These are phyloP conservation scores for Tragelaphus scriptus DNA, from an alignment of 2,113 vertebrate genomes.

Conservation along the genomic window DNA sequence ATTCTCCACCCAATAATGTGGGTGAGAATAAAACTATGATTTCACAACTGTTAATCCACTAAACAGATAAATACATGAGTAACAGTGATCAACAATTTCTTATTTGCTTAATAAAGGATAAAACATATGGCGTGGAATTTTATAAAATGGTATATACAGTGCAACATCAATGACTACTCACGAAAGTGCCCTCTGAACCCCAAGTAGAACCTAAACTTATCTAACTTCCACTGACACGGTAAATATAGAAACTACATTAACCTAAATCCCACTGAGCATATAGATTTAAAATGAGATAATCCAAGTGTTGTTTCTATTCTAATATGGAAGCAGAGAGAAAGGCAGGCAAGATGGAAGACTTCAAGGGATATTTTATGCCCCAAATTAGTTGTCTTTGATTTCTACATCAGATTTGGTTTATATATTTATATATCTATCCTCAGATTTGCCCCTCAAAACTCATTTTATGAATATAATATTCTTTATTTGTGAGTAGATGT, in stretches of 20 bases:
- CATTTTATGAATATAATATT: background rate
- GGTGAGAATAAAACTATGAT: background rate
- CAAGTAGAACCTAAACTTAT: background rate
- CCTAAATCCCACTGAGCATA: slow-evolving; percentile 16
- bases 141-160: background rate
- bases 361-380: background rate
- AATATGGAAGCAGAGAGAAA: background rate
- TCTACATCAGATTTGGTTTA: background rate
- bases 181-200: background rate
- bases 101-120: background rate
- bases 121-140: background rate
- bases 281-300: slow-evolving; percentile 33
- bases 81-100: slow-evolving; percentile 2
- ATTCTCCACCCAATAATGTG: background rate
- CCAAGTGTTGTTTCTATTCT: background rate
- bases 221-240: background rate
- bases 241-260: background rate
- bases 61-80: background rate
- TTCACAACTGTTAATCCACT: background rate
- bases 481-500: background rate
- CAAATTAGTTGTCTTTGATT: background rate
- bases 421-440: background rate
- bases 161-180: background rate
- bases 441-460: background rate
- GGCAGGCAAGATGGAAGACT: background rate